Evolutionary conservation across 2,113 vertebrate genomes (phyloP).

Genomic region (Cyanistes caeruleus): DNA sequence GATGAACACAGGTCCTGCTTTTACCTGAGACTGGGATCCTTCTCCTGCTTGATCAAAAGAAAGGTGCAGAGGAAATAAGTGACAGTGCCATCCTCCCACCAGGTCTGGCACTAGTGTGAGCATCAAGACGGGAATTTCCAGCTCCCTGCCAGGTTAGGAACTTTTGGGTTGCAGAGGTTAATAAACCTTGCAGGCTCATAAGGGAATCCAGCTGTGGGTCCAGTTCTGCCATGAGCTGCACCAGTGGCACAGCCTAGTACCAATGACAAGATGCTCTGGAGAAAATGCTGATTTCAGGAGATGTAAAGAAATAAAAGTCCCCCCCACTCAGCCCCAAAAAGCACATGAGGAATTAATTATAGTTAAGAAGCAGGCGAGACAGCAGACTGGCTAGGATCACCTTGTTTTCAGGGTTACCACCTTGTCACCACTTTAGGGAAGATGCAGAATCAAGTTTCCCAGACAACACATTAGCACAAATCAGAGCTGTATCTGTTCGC

Average conservation of each 20-base stretch:
- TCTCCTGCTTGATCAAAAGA: fast-evolving
- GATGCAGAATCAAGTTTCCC: background rate
- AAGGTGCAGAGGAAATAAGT: background rate
- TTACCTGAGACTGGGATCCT: no score
- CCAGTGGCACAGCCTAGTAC: background rate
- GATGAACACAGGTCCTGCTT: background rate
- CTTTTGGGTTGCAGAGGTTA: background rate
- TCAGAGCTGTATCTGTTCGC: background rate
- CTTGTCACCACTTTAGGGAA: background rate
- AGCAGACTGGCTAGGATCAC: background rate
- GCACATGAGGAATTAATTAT: background rate
- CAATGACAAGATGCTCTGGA: background rate
- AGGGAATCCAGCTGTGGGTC: background rate
- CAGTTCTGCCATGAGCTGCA: background rate
- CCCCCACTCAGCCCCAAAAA: background rate
- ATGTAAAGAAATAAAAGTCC: background rate
- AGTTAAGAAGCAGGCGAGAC: background rate
- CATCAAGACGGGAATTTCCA: background rate
- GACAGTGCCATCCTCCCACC: background rate
- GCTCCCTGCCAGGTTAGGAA: slow-evolving; percentile 21
- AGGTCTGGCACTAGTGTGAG: background rate
- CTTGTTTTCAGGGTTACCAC: background rate
- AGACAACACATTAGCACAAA: background rate
- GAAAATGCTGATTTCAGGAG: background rate
- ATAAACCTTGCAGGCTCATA: slow-evolving; percentile 15